Percentiles rank a stretch among this genome's conserved stretches.
Evolutionary conservation across 53 echinoderm and acorn worm species (phyloP).

Genomic region (Echinometra lucunter): DNA sequence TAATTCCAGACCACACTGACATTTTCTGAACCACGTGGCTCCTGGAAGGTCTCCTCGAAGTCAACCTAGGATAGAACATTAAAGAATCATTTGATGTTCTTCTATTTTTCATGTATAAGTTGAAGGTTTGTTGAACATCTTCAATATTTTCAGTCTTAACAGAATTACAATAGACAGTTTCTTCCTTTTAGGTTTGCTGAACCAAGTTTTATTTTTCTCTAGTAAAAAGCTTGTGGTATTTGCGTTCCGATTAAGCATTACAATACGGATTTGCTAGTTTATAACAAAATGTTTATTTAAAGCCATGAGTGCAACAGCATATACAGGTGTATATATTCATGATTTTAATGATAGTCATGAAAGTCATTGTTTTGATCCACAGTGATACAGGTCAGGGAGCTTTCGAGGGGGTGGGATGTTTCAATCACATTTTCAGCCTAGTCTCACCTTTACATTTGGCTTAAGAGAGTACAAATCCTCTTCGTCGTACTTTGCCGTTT

Average conservation of each 20-base stretch:
- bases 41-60: constrained; percentile 59
- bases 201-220: too few species aligned
- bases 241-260: too few species aligned
- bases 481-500: constrained; percentile 59
- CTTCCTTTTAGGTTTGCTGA: too few species aligned
- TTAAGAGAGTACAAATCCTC: constrained; percentile 54
- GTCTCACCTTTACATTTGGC: constrained; percentile 62
- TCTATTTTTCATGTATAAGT: not conserved
- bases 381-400: not conserved
- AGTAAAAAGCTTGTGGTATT: too few species aligned
- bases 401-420: not conserved
- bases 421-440: not conserved
- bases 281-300: too few species aligned
- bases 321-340: too few species aligned
- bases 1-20: constrained; percentile 49
- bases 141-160: too few species aligned
- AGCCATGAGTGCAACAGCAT: too few species aligned
- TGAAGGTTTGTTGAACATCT: too few species aligned
- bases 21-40: constrained; percentile 48
- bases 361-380: not conserved
- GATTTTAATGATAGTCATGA: too few species aligned
- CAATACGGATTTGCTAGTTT: too few species aligned
- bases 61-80: constrained; percentile 31
- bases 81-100: not conserved
- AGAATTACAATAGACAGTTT: too few species aligned